Conservation (phyloP, 30 jellyfish, hydroid and myxozoan species). For the Cassiopea andromeda region DNA sequence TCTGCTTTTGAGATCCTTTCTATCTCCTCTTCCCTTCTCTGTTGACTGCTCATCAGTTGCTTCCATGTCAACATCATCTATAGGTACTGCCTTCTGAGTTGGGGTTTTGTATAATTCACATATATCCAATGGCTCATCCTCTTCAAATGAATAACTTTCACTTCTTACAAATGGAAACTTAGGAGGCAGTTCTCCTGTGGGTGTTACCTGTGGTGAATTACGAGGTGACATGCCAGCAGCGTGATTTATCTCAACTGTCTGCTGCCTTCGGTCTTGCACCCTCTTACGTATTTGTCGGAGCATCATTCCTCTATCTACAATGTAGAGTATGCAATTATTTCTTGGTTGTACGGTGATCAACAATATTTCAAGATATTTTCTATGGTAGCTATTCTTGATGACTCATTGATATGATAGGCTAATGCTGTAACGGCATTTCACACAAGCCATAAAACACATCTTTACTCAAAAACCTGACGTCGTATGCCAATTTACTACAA, state of each 20-base stretch:
- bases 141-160: neutral
- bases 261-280: constrained; percentile 55
- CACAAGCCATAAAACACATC: too few species aligned
- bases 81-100: constrained; percentile 62
- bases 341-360: too few species aligned
- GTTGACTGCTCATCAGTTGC: neutral
- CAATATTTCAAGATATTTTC: too few species aligned
- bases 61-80: neutral
- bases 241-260: constrained; percentile 25
- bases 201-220: constrained; percentile 57
- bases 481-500: too few species aligned
- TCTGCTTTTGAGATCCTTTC: neutral
- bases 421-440: too few species aligned
- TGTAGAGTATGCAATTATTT: neutral
- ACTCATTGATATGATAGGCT: too few species aligned
- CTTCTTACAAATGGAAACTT: constrained; percentile 13
- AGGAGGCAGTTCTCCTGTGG: constrained; percentile 37
- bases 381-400: too few species aligned
- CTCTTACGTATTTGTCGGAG: constrained; percentile 39
- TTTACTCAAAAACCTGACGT: too few species aligned
- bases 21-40: neutral
- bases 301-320: constrained; percentile 1
- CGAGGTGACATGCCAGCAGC: constrained; percentile 31
- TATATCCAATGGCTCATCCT: constrained; percentile 52
- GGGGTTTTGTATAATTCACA: constrained; percentile 55